Conservation (phyloP, 2,113 vertebrate species). For the Pseudorhombus dupliciocellatus region DNA sequence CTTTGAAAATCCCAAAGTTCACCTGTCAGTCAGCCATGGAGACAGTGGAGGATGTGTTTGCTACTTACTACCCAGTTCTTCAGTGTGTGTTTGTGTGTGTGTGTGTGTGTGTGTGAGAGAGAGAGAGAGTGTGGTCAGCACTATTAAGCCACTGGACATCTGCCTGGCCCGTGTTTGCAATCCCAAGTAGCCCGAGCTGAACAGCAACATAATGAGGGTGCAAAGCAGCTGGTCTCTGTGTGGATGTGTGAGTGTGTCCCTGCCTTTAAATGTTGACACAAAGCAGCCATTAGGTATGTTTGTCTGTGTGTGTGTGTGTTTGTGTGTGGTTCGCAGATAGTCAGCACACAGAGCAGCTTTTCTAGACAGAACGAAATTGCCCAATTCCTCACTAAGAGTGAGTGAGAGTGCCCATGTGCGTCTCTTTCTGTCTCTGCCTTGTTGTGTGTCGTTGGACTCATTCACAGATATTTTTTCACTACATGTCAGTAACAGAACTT, state of each 20-base stretch:
- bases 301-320: constrained; percentile 39
- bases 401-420: too few species aligned
- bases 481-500: constrained; percentile 40
- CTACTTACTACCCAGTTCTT: not conserved
- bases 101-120: constrained; percentile 1
- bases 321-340: constrained; percentile 48
- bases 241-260: constrained; percentile 41
- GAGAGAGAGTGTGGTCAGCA: constrained; percentile 23
- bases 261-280: constrained; percentile 56
- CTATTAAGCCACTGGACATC: constrained; percentile 64
- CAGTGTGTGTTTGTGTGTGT: not conserved
- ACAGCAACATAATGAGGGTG: constrained; percentile 70
- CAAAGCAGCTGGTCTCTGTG: constrained; percentile 71
- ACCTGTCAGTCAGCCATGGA: not conserved
- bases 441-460: not conserved
- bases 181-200: constrained; percentile 70
- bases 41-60: not conserved
- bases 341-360: constrained; percentile 71
- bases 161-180: constrained; percentile 73
- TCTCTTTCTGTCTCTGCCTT: too few species aligned
- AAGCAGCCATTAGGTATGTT: constrained; percentile 67
- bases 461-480: too few species aligned
- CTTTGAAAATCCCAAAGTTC: not conserved
- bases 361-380: constrained; percentile 62
- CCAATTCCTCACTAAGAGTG: constrained; percentile 52